Conservation (phyloP, 2,888 invertebrate species). For the Anthophora plumipes region DNA sequence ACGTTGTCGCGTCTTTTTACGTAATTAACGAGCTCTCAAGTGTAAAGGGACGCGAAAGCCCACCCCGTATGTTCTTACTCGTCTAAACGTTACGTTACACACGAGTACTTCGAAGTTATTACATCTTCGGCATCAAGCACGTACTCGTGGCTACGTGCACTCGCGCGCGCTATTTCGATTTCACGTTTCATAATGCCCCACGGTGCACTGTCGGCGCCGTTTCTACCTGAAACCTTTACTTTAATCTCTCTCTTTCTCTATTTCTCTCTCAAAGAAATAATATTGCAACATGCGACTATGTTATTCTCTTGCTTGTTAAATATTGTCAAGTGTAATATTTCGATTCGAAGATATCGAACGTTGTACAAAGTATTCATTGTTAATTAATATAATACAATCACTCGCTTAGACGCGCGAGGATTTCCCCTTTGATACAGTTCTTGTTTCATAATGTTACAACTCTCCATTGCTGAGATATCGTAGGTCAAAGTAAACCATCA, state of each 20-base stretch:
- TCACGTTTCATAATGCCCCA: conserved; percentile 68
- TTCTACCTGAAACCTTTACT: conserved; percentile 37
- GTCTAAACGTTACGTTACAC: conserved; percentile 2
- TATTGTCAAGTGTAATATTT: no score
- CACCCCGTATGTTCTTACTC: neutral
- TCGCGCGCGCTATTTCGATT: conserved; percentile 65
- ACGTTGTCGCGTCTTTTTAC: conserved; percentile 1
- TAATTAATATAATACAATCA: no score
- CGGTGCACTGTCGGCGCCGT: conserved; percentile 38
- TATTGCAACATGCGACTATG: no score
- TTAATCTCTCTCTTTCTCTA: conserved; percentile 1
- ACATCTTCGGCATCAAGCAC: conserved; percentile 77
- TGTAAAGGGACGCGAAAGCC: neutral
- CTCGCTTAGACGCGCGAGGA: no score
- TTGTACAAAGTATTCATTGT: no score
- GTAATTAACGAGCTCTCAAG: conserved; percentile 18
- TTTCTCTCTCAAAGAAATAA: conserved; percentile 1
- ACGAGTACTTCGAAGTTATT: conserved; percentile 76
- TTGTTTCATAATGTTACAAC: no score
- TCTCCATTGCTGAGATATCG: no score
- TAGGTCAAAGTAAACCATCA: no score
- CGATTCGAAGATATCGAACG: no score
- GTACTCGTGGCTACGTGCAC: conserved; percentile 53
- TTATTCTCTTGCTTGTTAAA: no score
- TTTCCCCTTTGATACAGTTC: no score